Base-by-base conservation (phyloP, 1,140 invertebrate species). In the Drosophila miranda region DNA sequence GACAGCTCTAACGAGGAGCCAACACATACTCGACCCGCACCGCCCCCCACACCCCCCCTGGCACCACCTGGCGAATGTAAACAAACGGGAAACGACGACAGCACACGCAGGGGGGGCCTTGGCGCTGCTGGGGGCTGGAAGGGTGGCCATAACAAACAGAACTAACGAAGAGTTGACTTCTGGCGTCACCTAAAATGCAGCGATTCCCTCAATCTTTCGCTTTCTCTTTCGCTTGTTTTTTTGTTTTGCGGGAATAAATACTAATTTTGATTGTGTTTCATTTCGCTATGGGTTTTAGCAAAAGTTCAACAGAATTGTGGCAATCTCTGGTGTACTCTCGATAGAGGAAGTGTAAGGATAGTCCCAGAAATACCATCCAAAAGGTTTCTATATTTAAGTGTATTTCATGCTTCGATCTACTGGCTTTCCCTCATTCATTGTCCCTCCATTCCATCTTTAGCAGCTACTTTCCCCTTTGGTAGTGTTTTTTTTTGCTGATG, bases 1-100 rank as follows among this genome's bases (percentile, higher is more conserved):
- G 73, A 66, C 66, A 58, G 63, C 60, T 80, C 81, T 80, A 84
- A 86, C 77, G 82, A 86, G 81, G 50, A 64, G 56, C 61, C 62
- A 60, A 62, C 71, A 56, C 54, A 61, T 42, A 61, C 43, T 26
- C 46, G 53, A 34, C 44, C 30, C 46, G n/a, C n/a, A 51, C 23
- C 46, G n/a, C 19, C 44, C 23, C 21, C 30, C 14, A 1, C 16
- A 19, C 23, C 50, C 46, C 48, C 28, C 2, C 19, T 19, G 1
- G 26, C 26, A 30, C 1, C 68, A 56, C 56, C 54, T 41, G 49
- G 62, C 51, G 45, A 73, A 49, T 75, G 80, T 73, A 83, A 83
- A 83, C 72, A 81, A 83, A 78, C 74, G 64, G 64, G 50, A 51
- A 69, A 69, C 46, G 64, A 74, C 76, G 69, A 61, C 74, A 72